A percentile compares a stretch with the other conserved stretches of the same genome.
phyloP scores from a whole-genome alignment of 2,888 invertebrate species.

The Parnassius smintheus region DNA sequence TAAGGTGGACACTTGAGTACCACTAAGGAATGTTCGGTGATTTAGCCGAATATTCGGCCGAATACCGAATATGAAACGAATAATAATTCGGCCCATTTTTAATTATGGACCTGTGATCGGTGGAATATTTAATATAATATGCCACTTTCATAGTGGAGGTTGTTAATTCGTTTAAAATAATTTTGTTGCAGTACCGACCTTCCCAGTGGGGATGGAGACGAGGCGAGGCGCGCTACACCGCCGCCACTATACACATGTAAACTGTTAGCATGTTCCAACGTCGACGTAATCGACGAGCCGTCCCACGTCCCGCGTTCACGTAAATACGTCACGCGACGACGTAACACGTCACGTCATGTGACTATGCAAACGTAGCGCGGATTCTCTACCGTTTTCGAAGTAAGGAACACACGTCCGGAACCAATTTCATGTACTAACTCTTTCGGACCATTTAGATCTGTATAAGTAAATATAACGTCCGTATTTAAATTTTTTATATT shows the following conservation, averaged over 20 bases:
- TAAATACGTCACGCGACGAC: background rate
- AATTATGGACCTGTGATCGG: too few species aligned
- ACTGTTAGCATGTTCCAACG: background rate
- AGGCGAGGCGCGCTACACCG: constrained; percentile 96
- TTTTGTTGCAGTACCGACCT: constrained; percentile 90
- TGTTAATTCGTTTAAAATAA: background rate
- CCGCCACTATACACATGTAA: constrained; percentile 97
- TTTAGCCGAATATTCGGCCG: too few species aligned
- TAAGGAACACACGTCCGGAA: constrained; percentile 1
- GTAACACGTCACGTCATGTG: constrained; percentile 1
- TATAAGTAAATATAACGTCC: background rate
- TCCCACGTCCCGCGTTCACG: too few species aligned
- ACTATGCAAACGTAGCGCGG: constrained; percentile 17
- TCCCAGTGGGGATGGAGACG: constrained; percentile 96
- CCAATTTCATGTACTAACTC: too few species aligned
- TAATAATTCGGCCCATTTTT: too few species aligned
- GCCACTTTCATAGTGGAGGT: too few species aligned
- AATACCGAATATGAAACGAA: too few species aligned
- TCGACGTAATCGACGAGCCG: constrained; percentile 8
- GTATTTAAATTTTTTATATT: background rate
- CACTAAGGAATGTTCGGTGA: too few species aligned
- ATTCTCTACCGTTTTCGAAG: constrained; percentile 8
- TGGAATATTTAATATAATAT: too few species aligned
- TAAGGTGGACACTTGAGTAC: too few species aligned
- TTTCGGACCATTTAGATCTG: too few species aligned